A percentile compares a stretch with the other conserved stretches of the same genome.
Evolutionary conservation across 2,113 vertebrate genomes (phyloP).

Genomic region (Leiothrix lutea): DNA sequence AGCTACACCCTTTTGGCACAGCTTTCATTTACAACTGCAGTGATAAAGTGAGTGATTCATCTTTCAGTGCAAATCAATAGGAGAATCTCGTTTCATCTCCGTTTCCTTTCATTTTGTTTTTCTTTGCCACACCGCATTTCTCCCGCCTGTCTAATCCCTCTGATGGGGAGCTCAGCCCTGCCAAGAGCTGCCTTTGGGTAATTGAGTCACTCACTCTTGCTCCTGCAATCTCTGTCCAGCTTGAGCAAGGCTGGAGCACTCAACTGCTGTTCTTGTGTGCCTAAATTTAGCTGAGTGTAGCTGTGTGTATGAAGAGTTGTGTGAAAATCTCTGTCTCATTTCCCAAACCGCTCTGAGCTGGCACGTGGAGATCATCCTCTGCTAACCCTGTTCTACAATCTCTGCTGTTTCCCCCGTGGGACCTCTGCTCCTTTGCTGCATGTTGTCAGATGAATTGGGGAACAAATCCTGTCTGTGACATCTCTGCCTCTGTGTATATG

Average conservation of each 20-base stretch:
- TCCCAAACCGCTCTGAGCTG: background rate
- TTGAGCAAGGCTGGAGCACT: background rate
- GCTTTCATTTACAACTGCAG: conserved; percentile 34
- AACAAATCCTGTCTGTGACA: background rate
- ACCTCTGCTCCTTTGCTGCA: background rate
- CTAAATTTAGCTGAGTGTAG: background rate
- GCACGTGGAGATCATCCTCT: background rate
- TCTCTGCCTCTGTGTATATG: background rate
- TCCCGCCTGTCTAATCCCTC: background rate
- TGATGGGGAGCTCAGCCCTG: background rate
- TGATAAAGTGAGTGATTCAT: conserved; percentile 40
- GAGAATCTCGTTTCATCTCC: background rate
- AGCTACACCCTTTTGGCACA: conserved; percentile 12
- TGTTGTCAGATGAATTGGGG: rapidly evolving
- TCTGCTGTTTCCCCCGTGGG: background rate
- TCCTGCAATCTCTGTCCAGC: background rate
- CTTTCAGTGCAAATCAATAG: conserved; percentile 19
- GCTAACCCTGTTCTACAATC: background rate
- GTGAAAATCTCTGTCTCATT: background rate
- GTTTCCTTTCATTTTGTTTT: conserved; percentile 19
- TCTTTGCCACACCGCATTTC: background rate
- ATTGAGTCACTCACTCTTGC: background rate
- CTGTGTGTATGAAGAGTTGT: background rate
- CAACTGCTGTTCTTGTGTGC: background rate
- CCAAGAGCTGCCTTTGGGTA: background rate